Conservation (phyloP, 2,888 invertebrate species). For the Himalopsyche japonica region DNA sequence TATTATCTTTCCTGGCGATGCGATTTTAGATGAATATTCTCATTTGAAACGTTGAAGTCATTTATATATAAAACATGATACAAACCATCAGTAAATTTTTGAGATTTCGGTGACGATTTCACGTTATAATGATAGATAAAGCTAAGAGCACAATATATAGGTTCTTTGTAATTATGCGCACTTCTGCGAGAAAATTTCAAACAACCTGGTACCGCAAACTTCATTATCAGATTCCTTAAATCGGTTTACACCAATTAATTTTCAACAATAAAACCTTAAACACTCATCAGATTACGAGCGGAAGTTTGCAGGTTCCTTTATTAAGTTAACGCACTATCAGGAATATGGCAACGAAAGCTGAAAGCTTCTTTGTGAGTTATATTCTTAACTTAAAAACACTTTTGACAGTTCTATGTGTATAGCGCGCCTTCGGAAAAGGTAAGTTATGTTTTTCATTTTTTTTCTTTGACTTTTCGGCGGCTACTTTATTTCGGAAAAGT, state of each 20-base stretch:
- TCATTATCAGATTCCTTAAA: neutral
- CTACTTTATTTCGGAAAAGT: too few relatives aligned
- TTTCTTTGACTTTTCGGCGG: too few relatives aligned
- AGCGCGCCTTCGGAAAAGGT: neutral
- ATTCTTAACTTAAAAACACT: neutral
- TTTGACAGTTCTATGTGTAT: neutral
- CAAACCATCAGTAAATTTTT: too few relatives aligned
- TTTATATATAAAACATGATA: too few relatives aligned
- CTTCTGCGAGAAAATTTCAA: neutral
- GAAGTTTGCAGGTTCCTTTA: neutral
- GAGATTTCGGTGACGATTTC: too few relatives aligned
- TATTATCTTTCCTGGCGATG: too few relatives aligned
- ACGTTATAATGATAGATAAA: too few relatives aligned
- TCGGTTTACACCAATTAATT: neutral
- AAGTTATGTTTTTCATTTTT: neutral
- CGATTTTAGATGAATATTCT: too few relatives aligned
- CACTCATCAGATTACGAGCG: neutral
- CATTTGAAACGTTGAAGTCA: too few relatives aligned
- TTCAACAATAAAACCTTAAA: neutral
- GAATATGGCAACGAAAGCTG: neutral
- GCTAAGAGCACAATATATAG: neutral
- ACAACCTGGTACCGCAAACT: neutral
- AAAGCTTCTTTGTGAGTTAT: neutral
- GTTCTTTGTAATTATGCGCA: neutral
- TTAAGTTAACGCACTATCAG: neutral